These are phyloP conservation scores for Strigops habroptila DNA, from an alignment of 2,113 vertebrate genomes.

Conservation along the genomic window DNA sequence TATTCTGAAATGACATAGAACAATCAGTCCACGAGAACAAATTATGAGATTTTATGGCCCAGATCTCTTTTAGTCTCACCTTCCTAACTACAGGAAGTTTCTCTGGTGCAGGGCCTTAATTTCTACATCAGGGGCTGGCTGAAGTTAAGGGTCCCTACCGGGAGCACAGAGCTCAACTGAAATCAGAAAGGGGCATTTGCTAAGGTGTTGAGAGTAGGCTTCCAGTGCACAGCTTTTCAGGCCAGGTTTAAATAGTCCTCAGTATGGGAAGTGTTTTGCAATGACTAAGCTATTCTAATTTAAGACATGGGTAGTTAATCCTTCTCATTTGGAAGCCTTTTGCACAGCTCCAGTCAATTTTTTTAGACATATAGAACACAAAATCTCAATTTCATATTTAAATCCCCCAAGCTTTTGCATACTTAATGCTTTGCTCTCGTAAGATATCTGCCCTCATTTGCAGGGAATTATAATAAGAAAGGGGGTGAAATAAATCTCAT, in stretches of 20 bases:
- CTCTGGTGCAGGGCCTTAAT: neutral
- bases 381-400: constrained; percentile 41
- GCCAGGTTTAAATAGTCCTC: neutral
- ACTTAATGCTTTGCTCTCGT: neutral
- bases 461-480: neutral
- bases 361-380: neutral
- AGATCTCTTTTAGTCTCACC: neutral
- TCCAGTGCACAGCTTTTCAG: neutral
- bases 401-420: neutral
- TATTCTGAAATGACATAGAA: neutral
- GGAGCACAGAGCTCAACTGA: neutral
- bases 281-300: neutral
- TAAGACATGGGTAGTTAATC: neutral
- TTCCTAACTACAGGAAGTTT: neutral
- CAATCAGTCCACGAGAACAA: neutral
- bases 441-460: neutral
- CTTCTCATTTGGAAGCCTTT: constrained; percentile 9
- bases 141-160: neutral
- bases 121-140: accelerated
- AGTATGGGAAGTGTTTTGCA: neutral
- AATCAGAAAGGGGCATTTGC: neutral
- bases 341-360: neutral
- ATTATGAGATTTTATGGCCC: neutral
- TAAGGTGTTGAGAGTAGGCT: neutral
- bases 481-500: neutral